Evolutionary conservation across 2,888 invertebrate species (phyloP), one percentile per base, ranked within the genome.

Genomic region (Megaustenia siamemsis): DNA sequence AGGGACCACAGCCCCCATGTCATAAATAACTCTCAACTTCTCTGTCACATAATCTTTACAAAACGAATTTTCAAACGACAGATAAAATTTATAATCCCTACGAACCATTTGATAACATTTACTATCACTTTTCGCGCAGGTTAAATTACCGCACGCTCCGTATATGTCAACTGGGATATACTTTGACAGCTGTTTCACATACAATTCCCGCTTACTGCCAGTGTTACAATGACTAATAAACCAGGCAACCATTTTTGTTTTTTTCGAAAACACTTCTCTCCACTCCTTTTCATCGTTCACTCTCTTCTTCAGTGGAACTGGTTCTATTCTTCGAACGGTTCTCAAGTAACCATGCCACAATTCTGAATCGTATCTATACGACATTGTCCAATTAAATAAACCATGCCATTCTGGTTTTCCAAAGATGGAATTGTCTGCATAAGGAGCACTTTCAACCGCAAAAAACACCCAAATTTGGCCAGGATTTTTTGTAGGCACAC

Each of bases 161-260:
- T 86, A 89, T 21, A 89, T 79, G 63, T 90, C 89, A 3, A 90
- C 85, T 12, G 79, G 71, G 8, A 90, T 86, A 86, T 87, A 69
- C 38, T 88, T 84, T 56, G 82, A 80, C 24, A 90, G 71, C 32
- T 87, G 75, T 8, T 82, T 63, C 15, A 90, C 88, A 77, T 89
- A 90, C 0, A 53, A n/a, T 38, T 88, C 87, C 43, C 90, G 81
- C 53, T 60, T 78, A 60, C 87, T 86, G 18, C 82, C 75, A 24
- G 89, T 88, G 21, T 83, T 12, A 53, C 90, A 90, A 63, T 89
- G 86, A 83, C 89, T 89, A 69, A 89, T 90, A 53, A 89, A 85
- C 90, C 90, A 90, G 8, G 89, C 90, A 15, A 86, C 86, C 35
- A 84, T 56, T 56, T 85, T 86, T 10, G 83, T 85, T 53, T 88